Base-by-base conservation (phyloP, 2,888 invertebrate species). In the Ametastegia equiseti region DNA sequence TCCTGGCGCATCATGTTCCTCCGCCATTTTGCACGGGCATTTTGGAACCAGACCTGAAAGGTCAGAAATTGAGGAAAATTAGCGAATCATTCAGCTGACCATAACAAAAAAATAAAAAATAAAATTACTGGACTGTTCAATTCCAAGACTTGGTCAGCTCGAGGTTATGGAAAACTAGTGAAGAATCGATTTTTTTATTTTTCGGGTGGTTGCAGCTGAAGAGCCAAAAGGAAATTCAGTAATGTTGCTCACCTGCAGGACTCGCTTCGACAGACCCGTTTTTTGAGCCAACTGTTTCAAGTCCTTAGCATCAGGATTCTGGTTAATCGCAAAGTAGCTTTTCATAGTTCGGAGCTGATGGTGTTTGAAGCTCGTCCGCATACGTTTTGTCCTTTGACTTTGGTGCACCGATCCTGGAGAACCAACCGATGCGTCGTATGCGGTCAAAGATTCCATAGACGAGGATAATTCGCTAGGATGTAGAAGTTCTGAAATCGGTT, bases 281-380 rank as follows among this genome's bases (percentile, higher is more conserved):
- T 99, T 99, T 92, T 99, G 98, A 0, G 99, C 98, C 85, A 99
- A 93, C 90, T 99, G 98, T 91, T 99, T 99, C 83, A 99, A 94
- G 92, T 99, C 99, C 92, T 99, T 99, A 80, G 99, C 99, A 90
- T 99, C 99, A 0, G 99, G 99, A 92, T 99, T 99, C 93, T 99
- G 99, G 93, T 99, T 99, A 90, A 99, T 97, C 77, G 98, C 97
- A 92, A 99, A 99, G 92, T 99, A 99, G 63, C 98, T 97, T 93
- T 99, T 99, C 99, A 99, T 99, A 79, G 99, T 98, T 83, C 99
- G 94, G 83, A 99, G 94, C 92, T 99, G 99, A 92, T 99, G 98
- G 92, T 99, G 99, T 92, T 99, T 99, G 94, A 99, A 99, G 86
- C 98, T 99, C 75, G 99, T 99, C 81, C 99, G 94, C 97, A 99